Conservation (phyloP, 2,797 vertebrate species). For the Benthosema pterotum region DNA sequence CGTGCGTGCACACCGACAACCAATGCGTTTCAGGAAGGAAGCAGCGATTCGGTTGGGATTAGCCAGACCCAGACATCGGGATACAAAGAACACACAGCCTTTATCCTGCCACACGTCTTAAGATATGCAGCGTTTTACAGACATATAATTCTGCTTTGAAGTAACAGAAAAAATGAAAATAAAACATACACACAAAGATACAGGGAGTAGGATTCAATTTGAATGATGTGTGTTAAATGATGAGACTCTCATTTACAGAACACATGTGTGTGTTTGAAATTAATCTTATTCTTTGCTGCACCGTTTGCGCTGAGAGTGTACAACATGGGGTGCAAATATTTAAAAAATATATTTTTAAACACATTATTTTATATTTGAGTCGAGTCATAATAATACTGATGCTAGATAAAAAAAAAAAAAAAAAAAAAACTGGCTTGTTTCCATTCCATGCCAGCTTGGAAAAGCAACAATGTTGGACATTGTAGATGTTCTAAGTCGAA, state of each 20-base stretch:
- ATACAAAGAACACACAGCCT: slow-evolving; percentile 31
- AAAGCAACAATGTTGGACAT: too few species aligned
- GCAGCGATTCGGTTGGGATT: slow-evolving; percentile 16
- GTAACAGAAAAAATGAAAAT: slow-evolving; percentile 21
- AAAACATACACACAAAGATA: slow-evolving; percentile 37
- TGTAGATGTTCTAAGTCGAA: too few species aligned
- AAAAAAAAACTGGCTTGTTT: too few species aligned
- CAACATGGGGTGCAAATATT: too few species aligned
- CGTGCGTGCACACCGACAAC: background rate
- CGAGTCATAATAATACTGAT: too few species aligned
- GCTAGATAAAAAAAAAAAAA: too few species aligned
- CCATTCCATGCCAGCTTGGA: too few species aligned
- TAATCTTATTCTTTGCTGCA: slow-evolving; percentile 25
- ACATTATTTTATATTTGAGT: too few species aligned
- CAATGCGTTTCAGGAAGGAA: slow-evolving; percentile 15
- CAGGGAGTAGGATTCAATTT: slow-evolving; percentile 34
- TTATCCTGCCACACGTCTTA: slow-evolving; percentile 20
- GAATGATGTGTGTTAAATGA: slow-evolving; percentile 5
- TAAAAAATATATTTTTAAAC: too few species aligned
- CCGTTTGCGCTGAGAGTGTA: slow-evolving; percentile 1
- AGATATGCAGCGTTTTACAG: slow-evolving; percentile 37
- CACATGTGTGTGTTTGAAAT: slow-evolving; percentile 30
- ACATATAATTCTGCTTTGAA: slow-evolving; percentile 29
- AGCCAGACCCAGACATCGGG: slow-evolving; percentile 20
- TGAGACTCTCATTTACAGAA: slow-evolving; percentile 31